Evolutionary conservation across 2,888 invertebrate genomes (phyloP).

Genomic region (Agrotis exclamationis): DNA sequence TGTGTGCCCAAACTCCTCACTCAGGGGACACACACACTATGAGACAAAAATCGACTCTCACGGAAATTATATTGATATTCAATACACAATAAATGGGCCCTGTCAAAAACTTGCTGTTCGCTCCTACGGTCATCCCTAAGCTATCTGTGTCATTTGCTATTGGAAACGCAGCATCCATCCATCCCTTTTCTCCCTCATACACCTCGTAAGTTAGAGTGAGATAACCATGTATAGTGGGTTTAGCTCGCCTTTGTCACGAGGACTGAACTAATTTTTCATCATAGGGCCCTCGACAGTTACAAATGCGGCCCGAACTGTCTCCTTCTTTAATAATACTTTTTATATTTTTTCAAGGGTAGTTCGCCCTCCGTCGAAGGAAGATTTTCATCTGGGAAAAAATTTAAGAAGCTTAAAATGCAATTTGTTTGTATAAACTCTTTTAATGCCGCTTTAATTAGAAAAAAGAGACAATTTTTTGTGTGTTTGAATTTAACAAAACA

Average conservation of each 20-base stretch:
- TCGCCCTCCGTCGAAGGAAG: conserved; percentile 87
- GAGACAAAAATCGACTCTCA: conserved; percentile 90
- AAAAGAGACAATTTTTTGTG: conserved; percentile 59
- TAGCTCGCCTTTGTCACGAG: conserved; percentile 90
- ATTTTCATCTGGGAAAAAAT: conserved; percentile 88
- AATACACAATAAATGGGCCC: conserved; percentile 91
- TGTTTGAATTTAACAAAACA: conserved; percentile 45
- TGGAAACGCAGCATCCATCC: conserved; percentile 84
- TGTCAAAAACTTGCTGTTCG: conserved; percentile 92
- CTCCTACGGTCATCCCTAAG: conserved; percentile 91
- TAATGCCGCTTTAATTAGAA: conserved; percentile 79
- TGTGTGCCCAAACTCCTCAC: conserved; percentile 88
- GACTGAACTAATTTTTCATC: conserved; percentile 92
- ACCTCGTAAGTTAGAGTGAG: conserved; percentile 77
- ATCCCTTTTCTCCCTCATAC: conserved; percentile 74
- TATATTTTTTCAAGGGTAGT: conserved; percentile 89
- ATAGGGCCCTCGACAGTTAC: conserved; percentile 91
- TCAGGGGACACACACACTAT: conserved; percentile 84
- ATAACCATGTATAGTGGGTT: conserved; percentile 85
- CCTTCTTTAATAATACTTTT: conserved; percentile 92
- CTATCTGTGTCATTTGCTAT: conserved; percentile 91
- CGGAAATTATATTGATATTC: conserved; percentile 92
- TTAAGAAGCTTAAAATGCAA: conserved; percentile 87
- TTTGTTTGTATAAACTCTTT: conserved; percentile 83
- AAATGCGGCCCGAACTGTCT: conserved; percentile 91